phyloP scores from a whole-genome alignment of 1,140 invertebrate species.

The Drosophila funebris region DNA sequence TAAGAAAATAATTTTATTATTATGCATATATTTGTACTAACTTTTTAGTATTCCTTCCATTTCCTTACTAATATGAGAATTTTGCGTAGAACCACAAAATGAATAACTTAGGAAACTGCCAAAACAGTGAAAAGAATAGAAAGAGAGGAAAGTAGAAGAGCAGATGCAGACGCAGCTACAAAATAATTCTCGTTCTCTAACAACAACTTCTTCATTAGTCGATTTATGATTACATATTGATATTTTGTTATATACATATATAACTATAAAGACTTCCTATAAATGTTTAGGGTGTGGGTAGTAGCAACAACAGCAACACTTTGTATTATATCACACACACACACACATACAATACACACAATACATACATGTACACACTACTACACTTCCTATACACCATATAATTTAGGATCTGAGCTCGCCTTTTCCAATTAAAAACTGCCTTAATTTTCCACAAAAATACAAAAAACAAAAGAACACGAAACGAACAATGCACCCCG shows the following conservation, averaged over 20 bases:
- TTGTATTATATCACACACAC: slow-evolving; percentile 76
- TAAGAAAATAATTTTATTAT: slow-evolving; percentile 80
- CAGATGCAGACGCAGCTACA: slow-evolving; percentile 55
- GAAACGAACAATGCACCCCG: slow-evolving; percentile 71
- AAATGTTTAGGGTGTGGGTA: slow-evolving; percentile 78
- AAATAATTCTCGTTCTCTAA: slow-evolving; percentile 81
- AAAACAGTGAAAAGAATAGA: slow-evolving; percentile 40
- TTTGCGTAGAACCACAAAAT: slow-evolving; percentile 62
- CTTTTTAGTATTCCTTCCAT: slow-evolving; percentile 62
- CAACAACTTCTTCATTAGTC: slow-evolving; percentile 85
- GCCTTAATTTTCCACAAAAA: slow-evolving; percentile 56
- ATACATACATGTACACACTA: slow-evolving; percentile 49
- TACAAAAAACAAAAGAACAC: slow-evolving; percentile 34
- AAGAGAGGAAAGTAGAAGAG: slow-evolving; percentile 17
- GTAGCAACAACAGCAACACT: slow-evolving; percentile 57
- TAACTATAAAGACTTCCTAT: slow-evolving; percentile 75
- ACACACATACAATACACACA: slow-evolving; percentile 39
- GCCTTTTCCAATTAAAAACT: slow-evolving; percentile 72
- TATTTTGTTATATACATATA: slow-evolving; percentile 63
- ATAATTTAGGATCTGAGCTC: slow-evolving; percentile 52
- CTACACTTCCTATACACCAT: slow-evolving; percentile 56
- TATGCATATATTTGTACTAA: slow-evolving; percentile 58
- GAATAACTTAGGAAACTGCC: slow-evolving; percentile 46
- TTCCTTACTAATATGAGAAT: slow-evolving; percentile 79
- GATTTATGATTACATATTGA: slow-evolving; percentile 66